Base-by-base conservation (phyloP, 1,140 invertebrate species). In the Drosophila simulans region DNA sequence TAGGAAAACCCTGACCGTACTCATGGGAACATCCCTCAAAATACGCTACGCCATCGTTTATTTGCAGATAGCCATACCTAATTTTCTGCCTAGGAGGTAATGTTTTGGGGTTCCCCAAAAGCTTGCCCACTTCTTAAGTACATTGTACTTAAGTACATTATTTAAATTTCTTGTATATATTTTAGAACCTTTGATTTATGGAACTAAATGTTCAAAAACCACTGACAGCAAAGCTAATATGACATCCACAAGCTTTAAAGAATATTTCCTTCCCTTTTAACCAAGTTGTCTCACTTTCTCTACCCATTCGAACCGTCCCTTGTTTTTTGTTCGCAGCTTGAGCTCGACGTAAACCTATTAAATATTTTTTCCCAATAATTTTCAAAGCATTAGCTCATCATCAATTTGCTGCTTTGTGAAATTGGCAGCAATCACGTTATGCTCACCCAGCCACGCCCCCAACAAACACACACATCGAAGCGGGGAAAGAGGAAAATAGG, bases 371-470 rank as follows among this genome's bases (percentile, higher is more conserved):
- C 35, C 73, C 74, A 77, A 77, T 77, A 71, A 77, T 69, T 77
- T 69, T 59, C 63, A 75, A 79, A 58, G 64, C 75, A 88, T 88
- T 88, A 79, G 66, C 71, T 88, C 76, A 88, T 77, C 71, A 80
- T 77, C 68, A 80, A 88, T 73, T 88, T 83, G 80, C 60, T 88
- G 57, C 56, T 45, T 63, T 60, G 58, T 77, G 56, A 77, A 83
- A 88, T 77, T 88, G 79, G 60, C 76, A 77, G 76, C 57, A 88
- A 88, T 76, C 83, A 88, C 70, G 83, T 86, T 82, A 86, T 79
- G 69, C 60, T 59, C 57, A 64, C 56, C 56, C 43, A 58, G 66
- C 59, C 83, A 88, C 82, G 71, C 82, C 83, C 55, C 59, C 52
- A 55, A 51, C 39, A 53, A 34, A 51, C 45, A 31, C 66, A 62